Conservation (phyloP, 2,888 invertebrate species). For the Spodoptera littoralis region DNA sequence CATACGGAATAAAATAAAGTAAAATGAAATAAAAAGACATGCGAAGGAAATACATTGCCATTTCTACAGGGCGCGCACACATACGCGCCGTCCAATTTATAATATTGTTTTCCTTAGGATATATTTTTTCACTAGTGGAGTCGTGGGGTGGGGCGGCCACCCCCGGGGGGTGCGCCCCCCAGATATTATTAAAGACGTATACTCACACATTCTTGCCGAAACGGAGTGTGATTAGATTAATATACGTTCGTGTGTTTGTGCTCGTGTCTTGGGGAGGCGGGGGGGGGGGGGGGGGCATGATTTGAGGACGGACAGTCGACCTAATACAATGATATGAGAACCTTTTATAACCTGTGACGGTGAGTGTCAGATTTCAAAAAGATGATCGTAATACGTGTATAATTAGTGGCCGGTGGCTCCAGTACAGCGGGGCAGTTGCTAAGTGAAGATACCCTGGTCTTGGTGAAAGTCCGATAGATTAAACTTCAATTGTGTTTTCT, state of each 20-base stretch:
- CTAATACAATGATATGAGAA: conserved; percentile 64
- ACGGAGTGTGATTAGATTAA: conserved; percentile 88
- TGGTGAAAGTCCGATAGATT: too few species aligned
- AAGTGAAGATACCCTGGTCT: too few species aligned
- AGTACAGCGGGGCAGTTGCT: background rate
- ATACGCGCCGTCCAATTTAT: conserved; percentile 83
- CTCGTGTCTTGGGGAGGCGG: conserved; percentile 54
- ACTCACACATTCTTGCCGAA: conserved; percentile 87
- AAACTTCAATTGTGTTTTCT: too few species aligned
- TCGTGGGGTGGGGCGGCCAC: conserved; percentile 57
- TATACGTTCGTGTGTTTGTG: conserved; percentile 75
- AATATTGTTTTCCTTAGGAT: conserved; percentile 89
- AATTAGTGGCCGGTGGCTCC: conserved; percentile 28
- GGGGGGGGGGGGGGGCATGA: conserved; percentile 41
- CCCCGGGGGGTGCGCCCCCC: conserved; percentile 68
- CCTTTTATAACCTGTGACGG: conserved; percentile 59
- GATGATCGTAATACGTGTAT: conserved; percentile 37
- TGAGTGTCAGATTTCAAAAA: conserved; percentile 55
- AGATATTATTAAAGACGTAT: conserved; percentile 89
- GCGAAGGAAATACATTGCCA: conserved; percentile 76
- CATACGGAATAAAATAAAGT: conserved; percentile 82
- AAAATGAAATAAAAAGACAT: conserved; percentile 83
- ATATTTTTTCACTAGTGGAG: conserved; percentile 88
- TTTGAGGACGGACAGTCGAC: conserved; percentile 61
- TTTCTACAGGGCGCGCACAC: conserved; percentile 72